Evolutionary conservation across 2,113 vertebrate genomes (phyloP), one percentile per base, ranked within the genome.

Genomic region (Strigops habroptila): DNA sequence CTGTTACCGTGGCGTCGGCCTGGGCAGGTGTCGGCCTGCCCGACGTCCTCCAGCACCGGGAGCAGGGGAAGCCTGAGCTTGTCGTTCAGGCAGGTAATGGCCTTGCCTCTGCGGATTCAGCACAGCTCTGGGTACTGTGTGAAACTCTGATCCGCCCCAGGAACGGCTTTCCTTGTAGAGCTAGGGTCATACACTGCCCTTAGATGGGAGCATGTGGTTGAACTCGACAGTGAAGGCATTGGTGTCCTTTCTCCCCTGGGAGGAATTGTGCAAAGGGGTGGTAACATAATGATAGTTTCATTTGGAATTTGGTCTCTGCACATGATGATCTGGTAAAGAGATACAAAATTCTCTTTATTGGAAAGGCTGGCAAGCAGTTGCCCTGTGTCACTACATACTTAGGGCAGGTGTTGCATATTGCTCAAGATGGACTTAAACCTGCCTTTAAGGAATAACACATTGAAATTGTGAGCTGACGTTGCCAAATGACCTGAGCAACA

Each of bases 121-220:
- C 1, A 0, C 51, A 28, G 0, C 7, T 43, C 3, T 43, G 6
- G 28, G 5, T 57, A 2, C 6, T 18, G 35, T 12, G 43, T 68
- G 11, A 62, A 46, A 25, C 4, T 12, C 5, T 39, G 35, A 30
- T 27, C 37, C 25, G 3, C 37, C 17, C 5, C 18, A 28, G 48
- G 37, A 35, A 19, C 7, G 3, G 1, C 18, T 48, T 18, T 30
- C 6, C 16, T 28, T 27, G n/a, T 30, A 10, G 44, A 53, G 12
- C 25, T 18, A 41, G 11, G 41, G 1, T 44, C 73, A 1, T 7
- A 1, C 27, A 1, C 8, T 73, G 10, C 33, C 6, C 25, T 73
- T 48, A 37, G 14, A 5, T 12, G 35, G 59, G 22, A 30, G 4
- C 0, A 0, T 64, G 62, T 18, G 0, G 0, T 12, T 73, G 30